Base-by-base conservation (phyloP, 2,888 invertebrate species). In the Thalpophila matura region DNA sequence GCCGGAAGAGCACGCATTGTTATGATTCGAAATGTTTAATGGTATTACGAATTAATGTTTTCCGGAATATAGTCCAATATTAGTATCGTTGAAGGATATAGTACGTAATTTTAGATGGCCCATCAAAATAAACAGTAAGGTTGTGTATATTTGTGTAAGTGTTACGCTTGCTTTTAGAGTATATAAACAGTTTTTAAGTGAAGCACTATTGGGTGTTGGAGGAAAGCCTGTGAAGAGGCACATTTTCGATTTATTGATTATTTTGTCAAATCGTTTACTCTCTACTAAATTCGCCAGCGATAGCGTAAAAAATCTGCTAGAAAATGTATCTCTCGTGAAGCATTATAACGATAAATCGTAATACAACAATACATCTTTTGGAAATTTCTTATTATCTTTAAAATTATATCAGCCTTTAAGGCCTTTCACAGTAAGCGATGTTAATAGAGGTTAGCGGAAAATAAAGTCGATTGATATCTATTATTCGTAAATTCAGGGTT, bases 1-100 rank as follows among this genome's bases (percentile, higher is more conserved):
- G 38, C 49, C 73, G 77, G 77, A 79, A 66, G 61, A 56, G 35
- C 46, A 45, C 33, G 20, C 54, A 77, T 59, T 77, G 73, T 72
- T 77, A 72, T 65, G 73, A 76, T 72, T 45, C 62, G n/a, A 55
- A 69, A 64, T 53, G 61, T 72, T 72, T 61, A 53, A 71, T 76
- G 61, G 56, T 76, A 60, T 72, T 77, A 67, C 20, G 27, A 54
- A 77, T 77, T 76, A 66, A 79, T 72, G 67, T 55, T 62, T 77
- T 77, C 80, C 80, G 74, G 67, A 77, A 72, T 73, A 66, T 73
- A 73, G 77, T 53, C 72, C 67, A 59, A 65, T 73, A 66, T 77
- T 73, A 73, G 77, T 72, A 47, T 40, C 38, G 73, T 6, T 77
- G 77, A 71, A 72, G 56, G 77, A 77, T 77, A 53, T 77, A 56